Evolutionary conservation across 2,113 vertebrate species (phyloP).

Genomic region (Nipponia nippon): DNA sequence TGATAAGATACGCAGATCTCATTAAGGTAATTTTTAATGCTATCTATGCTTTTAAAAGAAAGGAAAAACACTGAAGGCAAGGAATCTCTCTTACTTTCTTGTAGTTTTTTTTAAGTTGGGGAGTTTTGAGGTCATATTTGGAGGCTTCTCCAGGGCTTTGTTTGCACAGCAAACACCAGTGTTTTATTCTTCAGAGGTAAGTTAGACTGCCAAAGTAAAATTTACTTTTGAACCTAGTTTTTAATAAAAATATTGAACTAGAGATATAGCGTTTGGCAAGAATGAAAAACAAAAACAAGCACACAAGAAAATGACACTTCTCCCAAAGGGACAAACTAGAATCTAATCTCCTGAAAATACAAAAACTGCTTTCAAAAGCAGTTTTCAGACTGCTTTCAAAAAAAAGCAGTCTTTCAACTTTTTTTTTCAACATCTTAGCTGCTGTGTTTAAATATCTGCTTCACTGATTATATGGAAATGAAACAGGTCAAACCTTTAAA

Average conservation of each 20-base stretch:
- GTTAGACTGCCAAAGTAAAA: slow-evolving; percentile 48
- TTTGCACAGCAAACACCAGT: slow-evolving; percentile 48
- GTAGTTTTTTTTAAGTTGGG: not conserved
- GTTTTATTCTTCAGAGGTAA: slow-evolving; percentile 38
- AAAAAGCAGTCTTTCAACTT: not conserved
- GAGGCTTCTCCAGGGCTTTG: slow-evolving; percentile 31
- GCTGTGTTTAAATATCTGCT: not conserved
- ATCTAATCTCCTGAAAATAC: not conserved
- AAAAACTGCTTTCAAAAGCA: not conserved
- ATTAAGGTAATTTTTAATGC: slow-evolving; percentile 47
- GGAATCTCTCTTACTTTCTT: not conserved
- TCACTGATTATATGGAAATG: slow-evolving; percentile 23
- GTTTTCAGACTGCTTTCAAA: not conserved
- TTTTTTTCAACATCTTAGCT: not conserved
- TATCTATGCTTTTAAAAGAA: slow-evolving; percentile 26
- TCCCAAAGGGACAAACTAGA: not conserved
- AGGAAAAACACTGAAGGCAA: slow-evolving; percentile 49
- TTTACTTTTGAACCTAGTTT: slow-evolving; percentile 5
- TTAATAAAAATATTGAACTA: slow-evolving; percentile 4
- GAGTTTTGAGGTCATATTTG: not conserved
- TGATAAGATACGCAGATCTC: slow-evolving; percentile 37
- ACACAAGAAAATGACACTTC: not conserved
- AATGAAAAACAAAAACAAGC: not conserved
- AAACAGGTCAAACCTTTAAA: not conserved
- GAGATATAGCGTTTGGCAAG: not conserved